Evolutionary conservation across 2,888 invertebrate species (phyloP).

Genomic region (Linnaemya vulpina): DNA sequence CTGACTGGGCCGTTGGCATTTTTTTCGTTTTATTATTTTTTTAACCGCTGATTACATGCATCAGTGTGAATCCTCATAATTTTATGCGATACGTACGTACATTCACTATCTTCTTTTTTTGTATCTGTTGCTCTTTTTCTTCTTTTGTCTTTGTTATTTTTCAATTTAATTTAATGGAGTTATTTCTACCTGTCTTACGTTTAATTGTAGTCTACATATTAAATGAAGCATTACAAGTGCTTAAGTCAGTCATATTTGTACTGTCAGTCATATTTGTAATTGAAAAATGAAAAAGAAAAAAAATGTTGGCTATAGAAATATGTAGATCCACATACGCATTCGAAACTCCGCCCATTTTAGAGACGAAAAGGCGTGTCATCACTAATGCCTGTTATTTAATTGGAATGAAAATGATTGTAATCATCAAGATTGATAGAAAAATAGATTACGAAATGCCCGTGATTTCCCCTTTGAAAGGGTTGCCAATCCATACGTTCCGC

Average conservation of each 20-base stretch:
- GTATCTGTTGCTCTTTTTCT: conserved; percentile 7
- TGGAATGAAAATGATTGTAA: not conserved
- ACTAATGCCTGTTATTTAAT: conserved; percentile 28
- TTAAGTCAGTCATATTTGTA: conserved; percentile 52
- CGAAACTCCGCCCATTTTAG: conserved; percentile 55
- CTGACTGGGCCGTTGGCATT: not conserved
- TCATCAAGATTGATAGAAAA: not conserved
- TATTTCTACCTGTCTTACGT: conserved; percentile 52
- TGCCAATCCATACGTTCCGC: not conserved
- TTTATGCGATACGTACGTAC: conserved; percentile 5
- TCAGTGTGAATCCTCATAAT: conserved; percentile 19
- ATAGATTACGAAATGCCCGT: not conserved
- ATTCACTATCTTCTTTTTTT: not conserved
- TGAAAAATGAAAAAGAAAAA: not conserved
- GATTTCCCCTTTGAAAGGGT: not conserved
- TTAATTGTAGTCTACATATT: conserved; percentile 62
- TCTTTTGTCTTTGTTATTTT: conserved; percentile 14
- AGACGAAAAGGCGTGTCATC: conserved; percentile 23
- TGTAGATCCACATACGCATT: conserved; percentile 9
- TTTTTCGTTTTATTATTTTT: no score
- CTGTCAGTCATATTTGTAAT: conserved; percentile 39
- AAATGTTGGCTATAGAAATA: not conserved
- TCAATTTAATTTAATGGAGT: conserved; percentile 57
- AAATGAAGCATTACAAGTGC: conserved; percentile 67
- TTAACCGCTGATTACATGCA: conserved; percentile 23